Percentiles rank a stretch among this genome's conserved stretches.
Conservation (phyloP, 2,797 vertebrate genomes). For the Picus viridis region DNA sequence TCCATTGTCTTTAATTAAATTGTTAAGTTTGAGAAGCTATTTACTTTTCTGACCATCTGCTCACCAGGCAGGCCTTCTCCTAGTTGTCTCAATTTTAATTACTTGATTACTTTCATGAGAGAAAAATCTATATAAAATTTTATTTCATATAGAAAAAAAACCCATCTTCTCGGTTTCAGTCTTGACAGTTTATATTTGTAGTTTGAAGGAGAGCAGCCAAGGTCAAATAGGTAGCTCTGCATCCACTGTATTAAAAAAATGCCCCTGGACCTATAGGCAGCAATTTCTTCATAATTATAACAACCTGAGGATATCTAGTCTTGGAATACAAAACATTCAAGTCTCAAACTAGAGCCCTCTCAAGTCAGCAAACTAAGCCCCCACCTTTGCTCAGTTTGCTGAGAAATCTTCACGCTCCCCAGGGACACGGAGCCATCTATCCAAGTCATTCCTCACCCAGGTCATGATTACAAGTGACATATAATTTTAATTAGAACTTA, state of each 20-base stretch:
- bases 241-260: constrained; percentile 50
- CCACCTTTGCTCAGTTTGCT: constrained; percentile 1
- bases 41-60: background rate
- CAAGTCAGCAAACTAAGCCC: constrained; percentile 21
- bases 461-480: background rate
- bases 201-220: constrained; percentile 33
- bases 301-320: constrained; percentile 12
- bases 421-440: background rate
- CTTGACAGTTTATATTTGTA: constrained; percentile 17
- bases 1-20: constrained; percentile 59
- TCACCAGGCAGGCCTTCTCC: background rate
- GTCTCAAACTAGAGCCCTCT: constrained; percentile 29
- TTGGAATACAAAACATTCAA: constrained; percentile 37
- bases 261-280: constrained; percentile 33
- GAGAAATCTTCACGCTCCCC: background rate
- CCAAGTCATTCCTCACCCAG: background rate
- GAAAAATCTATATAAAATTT: constrained; percentile 18
- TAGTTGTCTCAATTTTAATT: constrained; percentile 48
- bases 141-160: constrained; percentile 19
- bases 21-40: background rate
- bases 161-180: background rate
- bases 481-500: background rate
- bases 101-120: constrained; percentile 27
- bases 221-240: constrained; percentile 53
- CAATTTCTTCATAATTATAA: constrained; percentile 58